Conservation (phyloP, 2,888 invertebrate genomes). For the Sesia apiformis region DNA sequence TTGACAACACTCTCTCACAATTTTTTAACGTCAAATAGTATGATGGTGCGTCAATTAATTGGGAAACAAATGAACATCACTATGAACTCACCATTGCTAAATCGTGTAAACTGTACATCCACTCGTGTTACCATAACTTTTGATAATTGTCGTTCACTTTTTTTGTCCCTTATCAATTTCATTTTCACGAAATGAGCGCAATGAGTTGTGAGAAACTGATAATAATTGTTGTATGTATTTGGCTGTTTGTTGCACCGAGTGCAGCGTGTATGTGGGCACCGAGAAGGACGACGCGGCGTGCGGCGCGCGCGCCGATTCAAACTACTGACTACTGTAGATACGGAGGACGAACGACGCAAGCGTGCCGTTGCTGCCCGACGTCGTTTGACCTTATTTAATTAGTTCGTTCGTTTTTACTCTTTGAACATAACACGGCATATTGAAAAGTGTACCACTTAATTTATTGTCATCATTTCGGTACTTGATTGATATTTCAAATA, state of each 20-base stretch:
- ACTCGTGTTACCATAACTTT: neutral
- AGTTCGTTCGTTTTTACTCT: conserved; percentile 71
- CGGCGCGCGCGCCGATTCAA: conserved; percentile 8
- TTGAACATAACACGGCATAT: conserved; percentile 61
- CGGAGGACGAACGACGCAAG: conserved; percentile 12
- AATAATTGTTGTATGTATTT: neutral
- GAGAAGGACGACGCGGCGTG: conserved; percentile 29
- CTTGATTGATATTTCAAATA: conserved; percentile 20
- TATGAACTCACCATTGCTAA: neutral
- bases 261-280: conserved; percentile 13
- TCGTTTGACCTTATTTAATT: conserved; percentile 72
- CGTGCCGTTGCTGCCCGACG: conserved; percentile 22
- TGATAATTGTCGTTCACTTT: neutral
- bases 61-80: neutral
- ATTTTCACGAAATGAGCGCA: too few relatives aligned
- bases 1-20: too few relatives aligned
- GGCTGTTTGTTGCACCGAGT: conserved; percentile 5
- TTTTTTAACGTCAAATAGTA: too few relatives aligned
- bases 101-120: neutral
- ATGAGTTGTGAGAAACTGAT: too few relatives aligned
- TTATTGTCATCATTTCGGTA: conserved; percentile 60
- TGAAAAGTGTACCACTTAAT: conserved; percentile 63
- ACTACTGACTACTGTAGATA: neutral
- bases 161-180: neutral
- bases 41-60: too few relatives aligned